phyloP scores from a whole-genome alignment of 1,140 invertebrate genomes.

The Copidosoma floridanum region DNA sequence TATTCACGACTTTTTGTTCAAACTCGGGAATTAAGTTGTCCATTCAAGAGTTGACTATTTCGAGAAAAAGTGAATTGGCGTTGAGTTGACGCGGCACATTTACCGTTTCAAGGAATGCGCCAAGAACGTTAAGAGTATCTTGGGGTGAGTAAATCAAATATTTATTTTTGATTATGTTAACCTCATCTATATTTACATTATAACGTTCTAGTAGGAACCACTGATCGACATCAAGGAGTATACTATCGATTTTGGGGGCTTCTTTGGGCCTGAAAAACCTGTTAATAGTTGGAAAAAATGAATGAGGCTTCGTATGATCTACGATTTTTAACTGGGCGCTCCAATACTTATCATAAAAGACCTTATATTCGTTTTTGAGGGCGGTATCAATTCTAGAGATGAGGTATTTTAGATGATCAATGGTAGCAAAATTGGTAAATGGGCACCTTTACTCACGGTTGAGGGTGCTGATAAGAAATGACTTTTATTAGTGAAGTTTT shows the following conservation, averaged over 20 bases:
- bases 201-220: not conserved
- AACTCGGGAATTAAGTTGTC: too few relatives aligned
- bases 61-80: not conserved
- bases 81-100: not conserved
- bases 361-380: too few relatives aligned
- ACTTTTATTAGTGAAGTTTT: constrained; percentile 4
- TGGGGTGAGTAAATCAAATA: too few relatives aligned
- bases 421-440: too few relatives aligned
- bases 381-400: too few relatives aligned
- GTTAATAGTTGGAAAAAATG: not conserved
- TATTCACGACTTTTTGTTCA: too few relatives aligned
- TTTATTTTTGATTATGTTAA: not conserved
- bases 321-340: too few relatives aligned
- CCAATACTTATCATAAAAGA: too few relatives aligned
- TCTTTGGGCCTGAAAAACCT: not conserved
- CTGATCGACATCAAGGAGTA: not conserved
- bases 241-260: not conserved
- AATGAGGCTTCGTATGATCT: too few relatives aligned
- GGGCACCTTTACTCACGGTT: not conserved
- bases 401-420: too few relatives aligned
- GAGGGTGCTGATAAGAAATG: not conserved
- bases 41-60: too few relatives aligned
- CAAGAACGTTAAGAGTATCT: not conserved
- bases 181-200: not conserved
- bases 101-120: not conserved